Base-by-base conservation (phyloP, 92 coral and sea anemone species). In the Epizoanthus rinbou region DNA sequence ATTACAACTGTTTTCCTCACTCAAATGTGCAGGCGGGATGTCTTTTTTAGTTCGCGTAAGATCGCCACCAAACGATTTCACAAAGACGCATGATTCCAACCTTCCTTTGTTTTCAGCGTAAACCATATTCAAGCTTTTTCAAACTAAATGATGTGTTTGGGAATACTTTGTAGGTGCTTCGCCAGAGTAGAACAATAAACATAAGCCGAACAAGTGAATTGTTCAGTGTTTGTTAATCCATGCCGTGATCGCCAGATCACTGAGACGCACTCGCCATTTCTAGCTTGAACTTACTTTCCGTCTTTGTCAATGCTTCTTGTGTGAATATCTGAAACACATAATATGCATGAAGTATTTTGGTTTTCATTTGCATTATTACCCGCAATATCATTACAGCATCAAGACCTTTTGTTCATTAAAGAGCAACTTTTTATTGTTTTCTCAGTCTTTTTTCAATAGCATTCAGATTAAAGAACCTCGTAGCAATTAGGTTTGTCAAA, bases 21-120 rank as follows among this genome's bases (percentile, higher is more conserved):
- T 67, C 8, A 18, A 5, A 16, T 8, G 2, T 39, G 14, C 18
- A 24, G 5, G 35, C n/a, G 28, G 5, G 6, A 22, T 13, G 23
- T 22, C 56, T 62, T 60, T 41, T 18, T 23, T 19, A 56, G 28
- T 19, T 78, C 31, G 54, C 43, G 15, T 28, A 56, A 74, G 64
- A 14, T 18, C 19, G 62, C 62, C 59, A 25, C 35, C 80, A 6
- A 74, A 25, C 13, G 65, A 53, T 22, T 56, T 74, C 33, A 74
- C 80, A 74, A 56, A 74, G 17, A 74, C 64, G n/a, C 80, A 74
- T 31, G 80, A 74, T 18, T 74, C 64, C 60, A 74, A 54, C 21
- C 13, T 39, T n/a, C 14, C 59, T 23, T 22, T 24, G 64, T 56
- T 24, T 19, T 52, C 35, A 6, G 28, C 35, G 8, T 25, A 16